Evolutionary conservation across 2,888 invertebrate genomes (phyloP), one percentile per base, ranked within the genome.

Genomic region (Chrysolina oricalcia): DNA sequence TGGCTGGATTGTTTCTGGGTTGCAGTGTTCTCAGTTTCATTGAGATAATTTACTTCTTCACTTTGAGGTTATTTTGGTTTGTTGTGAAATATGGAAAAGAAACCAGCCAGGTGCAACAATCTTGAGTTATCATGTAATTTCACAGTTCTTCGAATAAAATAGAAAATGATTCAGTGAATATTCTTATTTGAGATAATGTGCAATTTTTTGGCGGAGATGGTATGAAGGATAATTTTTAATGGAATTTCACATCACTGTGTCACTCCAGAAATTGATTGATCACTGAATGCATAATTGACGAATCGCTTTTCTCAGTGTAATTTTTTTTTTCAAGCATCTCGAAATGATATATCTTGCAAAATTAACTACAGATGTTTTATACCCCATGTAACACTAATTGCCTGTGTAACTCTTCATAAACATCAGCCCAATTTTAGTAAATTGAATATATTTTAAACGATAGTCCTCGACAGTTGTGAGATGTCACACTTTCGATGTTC

Each of bases 21-120:
- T 94, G 94, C 84, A 95, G 94, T 81, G 93, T 95, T 0, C 89
- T 95, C 46, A 94, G 95, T 76, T 92, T 94, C 81, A 91, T 94
- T 81, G 95, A 95, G 87, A 91, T 95, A 23, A 82, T 94, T 2
- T 95, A 95, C 84, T 95, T 93, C 81, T 91, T 93, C 65, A 92
- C 93, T 0, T 84, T 95, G 41, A 90, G 93, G 0, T 88, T 94
- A 10, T 88, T 91, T 77, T 93, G 93, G 89, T 93, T 92, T 81
- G 87, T 89, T 6, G 77, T 86, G 13, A 89, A 83, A 74, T 83
- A 83, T 75, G 77, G 74, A 3, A 75, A 77, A 53, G 48, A 27
- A 35, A 65, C 41, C 15, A 43, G 13, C 5, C n/a, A 56, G 23
- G 50, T 53, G 21, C 46, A 21, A 15, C 9, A 50, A 27, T 48